Conservation (phyloP, 1,140 invertebrate genomes). For the Cylas formicarius region DNA sequence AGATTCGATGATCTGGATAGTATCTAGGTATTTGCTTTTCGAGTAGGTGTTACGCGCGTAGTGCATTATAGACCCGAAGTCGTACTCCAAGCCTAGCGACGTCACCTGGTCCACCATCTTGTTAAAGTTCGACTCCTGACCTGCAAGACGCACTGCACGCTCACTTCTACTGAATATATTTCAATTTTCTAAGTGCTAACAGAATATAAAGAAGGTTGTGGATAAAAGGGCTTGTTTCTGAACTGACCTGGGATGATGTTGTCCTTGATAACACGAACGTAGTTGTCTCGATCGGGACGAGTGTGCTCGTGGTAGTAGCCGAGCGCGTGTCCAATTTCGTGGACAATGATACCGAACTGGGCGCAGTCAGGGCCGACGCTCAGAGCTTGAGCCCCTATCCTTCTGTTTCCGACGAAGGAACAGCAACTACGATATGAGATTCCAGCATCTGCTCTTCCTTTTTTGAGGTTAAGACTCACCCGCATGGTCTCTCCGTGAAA, state of each 20-base stretch:
- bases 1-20: slow-evolving; percentile 81
- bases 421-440: slow-evolving; percentile 34
- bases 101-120: slow-evolving; percentile 95
- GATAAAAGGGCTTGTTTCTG: slow-evolving; percentile 1
- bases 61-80: slow-evolving; percentile 98
- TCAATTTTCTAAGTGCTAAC: slow-evolving; percentile 45
- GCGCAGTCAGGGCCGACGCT: slow-evolving; percentile 33
- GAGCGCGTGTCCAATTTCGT: slow-evolving; percentile 53
- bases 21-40: slow-evolving; percentile 89
- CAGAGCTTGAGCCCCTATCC: slow-evolving; percentile 27
- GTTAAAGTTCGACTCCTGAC: slow-evolving; percentile 98
- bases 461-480: slow-evolving; percentile 11
- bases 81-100: slow-evolving; percentile 89
- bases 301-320: slow-evolving; percentile 99
- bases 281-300: slow-evolving; percentile 85
- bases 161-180: neutral
- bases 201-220: slow-evolving; percentile 4
- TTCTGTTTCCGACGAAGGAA: slow-evolving; percentile 38
- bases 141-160: slow-evolving; percentile 47
- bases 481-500: slow-evolving; percentile 22
- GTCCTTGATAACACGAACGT: slow-evolving; percentile 84
- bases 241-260: slow-evolving; percentile 88
- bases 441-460: neutral
- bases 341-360: slow-evolving; percentile 43
- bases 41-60: slow-evolving; percentile 97